Base-by-base conservation (phyloP, 30 jellyfish, hydroid and myxozoan genomes). In the Cassiopea andromeda region DNA sequence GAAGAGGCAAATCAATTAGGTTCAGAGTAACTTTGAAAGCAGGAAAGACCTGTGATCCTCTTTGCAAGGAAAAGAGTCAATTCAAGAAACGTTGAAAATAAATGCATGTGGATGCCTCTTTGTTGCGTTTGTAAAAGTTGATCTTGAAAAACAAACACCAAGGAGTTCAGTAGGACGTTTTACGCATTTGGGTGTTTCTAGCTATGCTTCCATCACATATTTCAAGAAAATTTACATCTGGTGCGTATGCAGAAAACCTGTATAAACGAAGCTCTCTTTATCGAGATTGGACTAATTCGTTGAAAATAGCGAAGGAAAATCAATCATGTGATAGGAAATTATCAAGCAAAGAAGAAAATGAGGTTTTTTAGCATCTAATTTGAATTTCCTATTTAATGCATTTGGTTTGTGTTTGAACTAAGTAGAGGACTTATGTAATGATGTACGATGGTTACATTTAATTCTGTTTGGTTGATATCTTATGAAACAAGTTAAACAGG, bases 211-310 rank as follows among this genome's bases (percentile, higher is more conserved):
- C 79, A 18, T n/a, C 79, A 18, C 76, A 16, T 5, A 18, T 18
- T 18, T 7, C 45, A 19, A 70, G 27, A 43, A 17, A 27, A 9
- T 38, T 76, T 2, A 78, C 74, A 27, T 87, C 90, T 77, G 90
- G 64, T 1, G 46, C 87, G 19, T 87, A 76, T 78, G 94, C 94
- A 2, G 94, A 87, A 64, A 77, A 78, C 47, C 84, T 87, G 43
- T 87, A 87, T 46, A 87, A 87, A 60, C 67, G 94, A 57, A 87
- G 94, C 85, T 87, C 94, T 58, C 64, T 87, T 81, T 87, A 87
- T 59, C 81, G 94, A 76, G 75, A 67, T 59, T 87, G 94, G 94
- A 87, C 90, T 38, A 73, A 73, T 44, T 87, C 94, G 15, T 78
- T 60, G 14, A 60, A 64, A 64, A 14, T 64, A 64, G 27, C 15